phyloP scores from a whole-genome alignment of 2,888 invertebrate genomes.

The Escarpia spicata region DNA sequence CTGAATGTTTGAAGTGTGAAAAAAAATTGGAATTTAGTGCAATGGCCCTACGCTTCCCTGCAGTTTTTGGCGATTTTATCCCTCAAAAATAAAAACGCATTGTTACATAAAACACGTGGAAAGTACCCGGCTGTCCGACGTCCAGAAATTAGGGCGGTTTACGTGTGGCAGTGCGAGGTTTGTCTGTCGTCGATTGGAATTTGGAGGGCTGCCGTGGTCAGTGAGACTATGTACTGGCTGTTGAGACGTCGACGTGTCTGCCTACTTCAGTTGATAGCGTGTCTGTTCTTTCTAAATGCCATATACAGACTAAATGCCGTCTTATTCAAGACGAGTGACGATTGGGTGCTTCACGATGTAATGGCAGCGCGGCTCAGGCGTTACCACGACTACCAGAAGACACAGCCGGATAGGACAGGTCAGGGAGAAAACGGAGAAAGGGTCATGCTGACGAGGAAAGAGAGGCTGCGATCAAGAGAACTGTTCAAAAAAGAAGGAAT shows the following conservation, averaged over 20 bases:
- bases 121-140: too few species aligned
- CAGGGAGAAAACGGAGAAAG: conserved; percentile 61
- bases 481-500: conserved; percentile 85
- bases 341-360: not conserved
- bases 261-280: not conserved
- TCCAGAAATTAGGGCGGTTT: too few species aligned
- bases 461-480: conserved; percentile 73
- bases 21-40: too few species aligned
- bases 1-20: too few species aligned
- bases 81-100: too few species aligned
- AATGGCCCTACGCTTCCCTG: too few species aligned
- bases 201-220: not conserved
- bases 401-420: conserved; percentile 41
- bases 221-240: not conserved
- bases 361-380: not conserved
- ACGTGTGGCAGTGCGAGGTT: too few species aligned
- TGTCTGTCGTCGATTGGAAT: too few species aligned
- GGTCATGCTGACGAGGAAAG: conserved; percentile 63
- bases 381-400: conserved; percentile 33
- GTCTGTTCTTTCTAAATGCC: not conserved
- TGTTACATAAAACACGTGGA: too few species aligned
- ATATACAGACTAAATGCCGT: not conserved
- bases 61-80: too few species aligned
- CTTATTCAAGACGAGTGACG: not conserved
- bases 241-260: not conserved